Evolutionary conservation across 2,888 invertebrate species (phyloP).

Genomic region (Hypomecis punctinalis): DNA sequence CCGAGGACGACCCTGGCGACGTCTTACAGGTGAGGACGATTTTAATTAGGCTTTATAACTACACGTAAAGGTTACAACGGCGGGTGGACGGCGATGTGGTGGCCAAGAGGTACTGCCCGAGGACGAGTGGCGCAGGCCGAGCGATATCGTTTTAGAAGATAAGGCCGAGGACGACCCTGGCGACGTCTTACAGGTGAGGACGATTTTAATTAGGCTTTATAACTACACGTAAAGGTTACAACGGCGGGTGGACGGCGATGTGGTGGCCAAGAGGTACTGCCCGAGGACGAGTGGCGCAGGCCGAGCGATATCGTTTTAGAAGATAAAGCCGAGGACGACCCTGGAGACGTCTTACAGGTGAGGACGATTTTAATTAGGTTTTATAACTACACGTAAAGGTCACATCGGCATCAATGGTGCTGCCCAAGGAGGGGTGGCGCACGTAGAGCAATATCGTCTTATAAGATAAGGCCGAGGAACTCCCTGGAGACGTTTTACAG

Average conservation of each 20-base stretch:
- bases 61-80: conserved; percentile 88
- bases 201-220: too few species aligned
- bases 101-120: conserved; percentile 95
- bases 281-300: conserved; percentile 95
- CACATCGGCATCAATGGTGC: too few species aligned
- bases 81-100: conserved; percentile 96
- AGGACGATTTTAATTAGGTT: background rate
- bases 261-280: conserved; percentile 96
- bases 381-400: too few species aligned
- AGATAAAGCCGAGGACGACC: conserved; percentile 88
- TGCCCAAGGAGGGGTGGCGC: too few species aligned
- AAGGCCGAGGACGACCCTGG: conserved; percentile 88
- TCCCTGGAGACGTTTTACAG: too few species aligned
- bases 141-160: conserved; percentile 92
- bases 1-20: conserved; percentile 86
- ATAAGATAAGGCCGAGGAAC: too few species aligned
- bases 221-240: conserved; percentile 86
- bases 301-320: conserved; percentile 94
- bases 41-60: too few species aligned
- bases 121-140: conserved; percentile 95
- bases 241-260: conserved; percentile 95
- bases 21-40: conserved; percentile 15
- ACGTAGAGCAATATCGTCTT: too few species aligned
- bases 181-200: conserved; percentile 21
- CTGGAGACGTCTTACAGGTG: conserved; percentile 67